phyloP scores from a whole-genome alignment of 2,113 vertebrate genomes.

The Entelurus aequoreus region DNA sequence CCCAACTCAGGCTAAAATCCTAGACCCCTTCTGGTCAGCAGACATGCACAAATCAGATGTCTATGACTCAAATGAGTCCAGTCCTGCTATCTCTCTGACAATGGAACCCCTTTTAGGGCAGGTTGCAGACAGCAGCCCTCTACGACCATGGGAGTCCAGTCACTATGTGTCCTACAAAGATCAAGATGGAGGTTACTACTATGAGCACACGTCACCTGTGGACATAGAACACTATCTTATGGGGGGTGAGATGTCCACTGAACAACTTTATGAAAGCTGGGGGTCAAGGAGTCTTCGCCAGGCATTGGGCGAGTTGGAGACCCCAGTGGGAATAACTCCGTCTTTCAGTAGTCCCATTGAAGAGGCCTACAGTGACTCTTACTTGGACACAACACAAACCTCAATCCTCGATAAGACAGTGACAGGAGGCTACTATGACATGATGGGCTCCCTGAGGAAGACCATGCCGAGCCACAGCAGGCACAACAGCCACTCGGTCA shows the following conservation, averaged over 20 bases:
- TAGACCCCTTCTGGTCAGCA: constrained; percentile 68
- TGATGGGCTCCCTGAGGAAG: constrained; percentile 76
- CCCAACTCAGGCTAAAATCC: constrained; percentile 54
- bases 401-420: constrained; percentile 47
- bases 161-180: constrained; percentile 79
- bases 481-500: constrained; percentile 59
- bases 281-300: constrained; percentile 70
- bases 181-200: constrained; percentile 71
- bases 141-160: constrained; percentile 69
- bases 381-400: constrained; percentile 53
- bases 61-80: constrained; percentile 74
- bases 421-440: constrained; percentile 69
- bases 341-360: constrained; percentile 39
- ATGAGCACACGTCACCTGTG: constrained; percentile 61
- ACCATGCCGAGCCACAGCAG: constrained; percentile 68
- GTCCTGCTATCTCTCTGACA: constrained; percentile 76
- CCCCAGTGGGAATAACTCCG: constrained; percentile 73
- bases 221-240: constrained; percentile 63
- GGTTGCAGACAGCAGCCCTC: constrained; percentile 42
- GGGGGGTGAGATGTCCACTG: constrained; percentile 43
- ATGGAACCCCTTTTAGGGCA: constrained; percentile 87
- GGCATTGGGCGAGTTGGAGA: constrained; percentile 76
- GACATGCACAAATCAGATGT: constrained; percentile 61
- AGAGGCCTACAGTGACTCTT: constrained; percentile 57
- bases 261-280: constrained; percentile 62